Conservation (phyloP, 2,888 invertebrate genomes). For the Spilosoma lubricipeda region DNA sequence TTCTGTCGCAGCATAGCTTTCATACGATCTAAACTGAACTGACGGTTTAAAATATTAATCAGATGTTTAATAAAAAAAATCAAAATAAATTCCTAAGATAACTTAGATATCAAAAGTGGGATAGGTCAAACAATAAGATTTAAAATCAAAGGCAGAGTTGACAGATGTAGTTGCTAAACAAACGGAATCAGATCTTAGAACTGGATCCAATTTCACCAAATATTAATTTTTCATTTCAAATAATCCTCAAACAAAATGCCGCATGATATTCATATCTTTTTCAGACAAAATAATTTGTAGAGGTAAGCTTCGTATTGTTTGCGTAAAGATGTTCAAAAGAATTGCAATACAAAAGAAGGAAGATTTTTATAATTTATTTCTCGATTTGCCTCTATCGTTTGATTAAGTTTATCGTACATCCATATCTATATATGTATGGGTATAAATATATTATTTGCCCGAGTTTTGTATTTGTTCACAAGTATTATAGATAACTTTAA, state of each 20-base stretch:
- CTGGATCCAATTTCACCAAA: not conserved
- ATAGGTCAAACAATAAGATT: no score
- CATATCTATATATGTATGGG: not conserved
- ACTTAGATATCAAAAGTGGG: no score
- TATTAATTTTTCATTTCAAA: not conserved
- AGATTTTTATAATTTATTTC: not conserved
- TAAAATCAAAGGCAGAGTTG: not conserved
- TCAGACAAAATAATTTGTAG: not conserved
- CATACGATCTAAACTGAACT: no score
- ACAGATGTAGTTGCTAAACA: not conserved
- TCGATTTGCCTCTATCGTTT: not conserved
- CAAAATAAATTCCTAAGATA: no score
- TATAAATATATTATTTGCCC: not conserved
- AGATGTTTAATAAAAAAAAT: no score
- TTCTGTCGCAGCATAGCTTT: no score
- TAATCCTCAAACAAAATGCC: not conserved
- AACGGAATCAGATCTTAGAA: not conserved
- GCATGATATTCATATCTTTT: not conserved
- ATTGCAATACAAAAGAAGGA: not conserved
- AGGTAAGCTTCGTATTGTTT: not conserved
- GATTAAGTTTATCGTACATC: not conserved
- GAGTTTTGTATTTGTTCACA: not conserved
- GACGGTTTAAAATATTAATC: no score
- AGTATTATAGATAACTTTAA: no score
- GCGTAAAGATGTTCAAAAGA: not conserved